Conservation (phyloP, 2,888 invertebrate species). For the Noctuana brunneofusca region DNA sequence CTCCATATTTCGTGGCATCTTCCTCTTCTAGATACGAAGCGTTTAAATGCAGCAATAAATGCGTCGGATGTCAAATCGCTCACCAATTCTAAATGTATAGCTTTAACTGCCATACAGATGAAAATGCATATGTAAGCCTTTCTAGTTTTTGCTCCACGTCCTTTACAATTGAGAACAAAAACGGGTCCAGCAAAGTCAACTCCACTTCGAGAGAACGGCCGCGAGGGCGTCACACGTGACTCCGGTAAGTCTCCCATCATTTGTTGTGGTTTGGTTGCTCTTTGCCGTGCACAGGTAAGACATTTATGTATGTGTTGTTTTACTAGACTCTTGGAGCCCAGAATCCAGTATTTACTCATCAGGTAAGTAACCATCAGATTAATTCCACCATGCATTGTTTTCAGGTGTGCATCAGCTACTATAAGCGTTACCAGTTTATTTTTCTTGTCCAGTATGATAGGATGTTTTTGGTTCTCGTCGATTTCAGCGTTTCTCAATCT, state of each 20-base stretch:
- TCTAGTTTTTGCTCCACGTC: conserved; percentile 17
- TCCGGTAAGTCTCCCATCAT: conserved; percentile 29
- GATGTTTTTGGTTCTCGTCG: conserved; percentile 32
- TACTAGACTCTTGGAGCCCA: conserved; percentile 37
- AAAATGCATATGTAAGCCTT: conserved; percentile 39
- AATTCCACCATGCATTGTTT: conserved; percentile 43
- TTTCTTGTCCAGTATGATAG: conserved; percentile 39
- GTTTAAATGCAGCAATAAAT: conserved; percentile 31
- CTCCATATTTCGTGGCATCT: conserved; percentile 36
- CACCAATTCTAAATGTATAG: conserved; percentile 36
- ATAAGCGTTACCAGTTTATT: conserved; percentile 37
- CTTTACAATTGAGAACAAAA: conserved; percentile 11
- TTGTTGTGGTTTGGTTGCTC: conserved; percentile 24
- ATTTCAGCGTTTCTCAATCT: conserved; percentile 37
- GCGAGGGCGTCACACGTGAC: conserved; percentile 25
- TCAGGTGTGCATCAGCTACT: conserved; percentile 39
- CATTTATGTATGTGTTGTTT: conserved; percentile 39
- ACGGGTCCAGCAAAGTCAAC: conserved; percentile 38
- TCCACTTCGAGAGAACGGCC: conserved; percentile 35
- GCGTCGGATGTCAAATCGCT: conserved; percentile 26
- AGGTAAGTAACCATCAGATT: conserved; percentile 41
- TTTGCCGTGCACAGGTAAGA: conserved; percentile 38
- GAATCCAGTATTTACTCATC: conserved; percentile 42
- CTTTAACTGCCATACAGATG: conserved; percentile 34
- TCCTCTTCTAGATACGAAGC: conserved; percentile 34